These are phyloP conservation scores for Netelia melanura DNA, from an alignment of 2,888 invertebrate species.

Conservation along the genomic window DNA sequence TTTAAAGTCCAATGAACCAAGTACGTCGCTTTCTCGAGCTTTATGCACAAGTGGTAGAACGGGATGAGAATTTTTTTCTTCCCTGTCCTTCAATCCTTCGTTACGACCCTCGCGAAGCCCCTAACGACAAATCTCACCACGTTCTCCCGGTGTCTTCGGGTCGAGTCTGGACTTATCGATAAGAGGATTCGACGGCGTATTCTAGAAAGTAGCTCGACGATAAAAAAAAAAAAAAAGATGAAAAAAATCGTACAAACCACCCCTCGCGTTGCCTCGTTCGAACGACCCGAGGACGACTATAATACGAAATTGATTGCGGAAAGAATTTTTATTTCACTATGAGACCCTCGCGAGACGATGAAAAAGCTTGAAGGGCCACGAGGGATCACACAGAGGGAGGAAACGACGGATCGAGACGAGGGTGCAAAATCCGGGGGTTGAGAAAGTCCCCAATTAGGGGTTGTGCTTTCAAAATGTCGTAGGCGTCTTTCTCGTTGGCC, in stretches of 20 bases:
- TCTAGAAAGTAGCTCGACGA: background rate
- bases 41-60: constrained; percentile 8
- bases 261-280: constrained; percentile 1
- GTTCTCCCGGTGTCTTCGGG: background rate
- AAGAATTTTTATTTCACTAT: constrained; percentile 30
- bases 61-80: constrained; percentile 27
- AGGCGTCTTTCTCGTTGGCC: constrained; percentile 10
- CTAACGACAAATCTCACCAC: constrained; percentile 5
- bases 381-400: background rate
- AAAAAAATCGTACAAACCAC: background rate
- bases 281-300: constrained; percentile 17
- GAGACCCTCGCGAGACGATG: background rate
- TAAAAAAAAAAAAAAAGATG: background rate
- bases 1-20: constrained; percentile 18
- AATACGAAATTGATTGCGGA: constrained; percentile 60
- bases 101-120: constrained; percentile 2
- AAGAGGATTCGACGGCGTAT: constrained; percentile 45
- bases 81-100: background rate
- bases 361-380: constrained; percentile 10
- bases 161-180: constrained; percentile 35
- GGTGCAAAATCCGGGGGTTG: constrained; percentile 3
- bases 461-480: constrained; percentile 40
- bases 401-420: constrained; percentile 19
- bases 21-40: constrained; percentile 11
- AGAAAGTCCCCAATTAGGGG: constrained; percentile 52